These are phyloP conservation scores for Acleris sparsana DNA, from an alignment of 2,888 invertebrate species.

Conservation along the genomic window DNA sequence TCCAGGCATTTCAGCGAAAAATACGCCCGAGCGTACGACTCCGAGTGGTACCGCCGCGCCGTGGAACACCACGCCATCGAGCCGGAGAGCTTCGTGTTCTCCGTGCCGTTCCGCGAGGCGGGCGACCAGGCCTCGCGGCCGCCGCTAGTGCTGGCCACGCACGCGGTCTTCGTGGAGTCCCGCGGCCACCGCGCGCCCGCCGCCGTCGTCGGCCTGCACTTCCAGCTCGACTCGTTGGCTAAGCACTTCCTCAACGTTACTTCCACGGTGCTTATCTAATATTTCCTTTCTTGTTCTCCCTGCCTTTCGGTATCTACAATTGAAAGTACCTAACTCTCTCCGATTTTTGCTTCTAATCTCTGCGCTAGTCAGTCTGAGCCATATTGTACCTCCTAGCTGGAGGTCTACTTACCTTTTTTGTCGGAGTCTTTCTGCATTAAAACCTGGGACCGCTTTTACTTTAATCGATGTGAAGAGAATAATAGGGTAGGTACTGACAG, in stretches of 20 bases:
- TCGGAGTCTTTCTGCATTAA: no score
- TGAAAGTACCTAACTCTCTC: no score
- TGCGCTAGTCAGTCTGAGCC: no score
- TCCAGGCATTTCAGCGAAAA: constrained; percentile 91
- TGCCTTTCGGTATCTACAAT: no score
- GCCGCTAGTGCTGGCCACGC: constrained; percentile 93
- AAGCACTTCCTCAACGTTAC: constrained; percentile 95
- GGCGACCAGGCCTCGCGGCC: constrained; percentile 79
- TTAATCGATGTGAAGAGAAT: no score
- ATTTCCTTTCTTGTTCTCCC: no score
- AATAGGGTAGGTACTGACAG: no score
- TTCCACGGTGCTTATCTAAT: constrained; percentile 86
- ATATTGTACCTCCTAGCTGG: no score
- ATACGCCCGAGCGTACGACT: constrained; percentile 92
- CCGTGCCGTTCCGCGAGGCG: constrained; percentile 90
- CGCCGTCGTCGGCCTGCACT: constrained; percentile 96
- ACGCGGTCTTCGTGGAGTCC: constrained; percentile 94
- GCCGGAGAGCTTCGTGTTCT: constrained; percentile 95
- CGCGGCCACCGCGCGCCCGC: constrained; percentile 93
- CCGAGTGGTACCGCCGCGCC: constrained; percentile 95
- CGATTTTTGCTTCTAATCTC: no score
- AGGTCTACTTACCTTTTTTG: no score
- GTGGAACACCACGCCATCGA: constrained; percentile 94
- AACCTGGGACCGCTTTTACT: no score
- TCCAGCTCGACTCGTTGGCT: constrained; percentile 91